A percentile compares a stretch with the other conserved stretches of the same genome.
phyloP scores from a whole-genome alignment of 2,888 invertebrate genomes.

The Imbricaverruca yamaguchii region DNA sequence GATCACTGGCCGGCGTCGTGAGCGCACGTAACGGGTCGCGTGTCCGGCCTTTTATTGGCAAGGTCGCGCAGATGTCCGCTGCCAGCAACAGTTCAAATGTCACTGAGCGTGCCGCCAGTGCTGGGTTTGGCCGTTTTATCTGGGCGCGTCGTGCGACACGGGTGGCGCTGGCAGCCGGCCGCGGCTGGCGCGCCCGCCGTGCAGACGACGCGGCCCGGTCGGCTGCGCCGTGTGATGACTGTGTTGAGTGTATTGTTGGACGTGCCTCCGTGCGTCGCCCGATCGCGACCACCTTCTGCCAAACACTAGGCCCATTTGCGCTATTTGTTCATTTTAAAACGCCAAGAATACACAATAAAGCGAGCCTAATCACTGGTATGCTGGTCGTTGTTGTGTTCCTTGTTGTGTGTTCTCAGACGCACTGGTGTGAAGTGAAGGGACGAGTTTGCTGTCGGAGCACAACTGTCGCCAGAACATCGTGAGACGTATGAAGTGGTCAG shows the following conservation, averaged over 20 bases:
- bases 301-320: not conserved
- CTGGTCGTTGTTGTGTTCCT: not conserved
- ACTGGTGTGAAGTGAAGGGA: not conserved
- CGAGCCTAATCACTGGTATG: not conserved
- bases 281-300: not conserved
- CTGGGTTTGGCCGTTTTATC: not conserved
- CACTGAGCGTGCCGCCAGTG: not conserved
- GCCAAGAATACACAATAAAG: constrained; percentile 18
- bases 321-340: not conserved
- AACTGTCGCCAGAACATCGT: no score
- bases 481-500: no score
- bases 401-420: not conserved
- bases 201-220: no score
- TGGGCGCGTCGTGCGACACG: not conserved
- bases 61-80: not conserved
- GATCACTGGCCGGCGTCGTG: not conserved
- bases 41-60: not conserved
- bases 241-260: not conserved
- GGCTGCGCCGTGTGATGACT: no score
- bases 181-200: not conserved
- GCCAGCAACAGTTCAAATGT: constrained; percentile 13
- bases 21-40: not conserved
- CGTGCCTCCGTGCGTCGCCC: not conserved
- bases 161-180: not conserved
- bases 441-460: no score